These are phyloP conservation scores for Dolichoris vasculosae DNA, from an alignment of 1,140 invertebrate genomes.

Conservation along the genomic window DNA sequence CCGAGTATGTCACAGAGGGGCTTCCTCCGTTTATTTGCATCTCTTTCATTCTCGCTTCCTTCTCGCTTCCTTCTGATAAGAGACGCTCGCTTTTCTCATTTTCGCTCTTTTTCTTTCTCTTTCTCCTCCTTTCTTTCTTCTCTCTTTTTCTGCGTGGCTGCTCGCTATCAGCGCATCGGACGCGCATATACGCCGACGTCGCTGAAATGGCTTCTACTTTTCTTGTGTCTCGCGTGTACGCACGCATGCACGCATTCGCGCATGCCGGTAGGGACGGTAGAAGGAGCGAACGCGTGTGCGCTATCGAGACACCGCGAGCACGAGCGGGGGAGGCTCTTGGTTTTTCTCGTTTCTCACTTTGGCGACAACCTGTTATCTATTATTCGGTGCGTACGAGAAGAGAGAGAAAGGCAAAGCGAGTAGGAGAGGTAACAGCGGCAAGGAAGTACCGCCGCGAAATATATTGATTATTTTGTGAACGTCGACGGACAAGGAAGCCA, in stretches of 20 bases:
- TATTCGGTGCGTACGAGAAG: slow-evolving; percentile 1
- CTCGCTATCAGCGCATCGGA: slow-evolving; percentile 1
- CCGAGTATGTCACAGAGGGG: background rate
- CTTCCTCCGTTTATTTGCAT: background rate
- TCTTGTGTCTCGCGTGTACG: background rate
- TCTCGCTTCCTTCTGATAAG: slow-evolving; percentile 5
- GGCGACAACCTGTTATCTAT: slow-evolving; percentile 71
- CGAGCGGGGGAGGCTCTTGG: too few relatives aligned
- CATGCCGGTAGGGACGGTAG: too few relatives aligned
- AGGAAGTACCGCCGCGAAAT: slow-evolving; percentile 46
- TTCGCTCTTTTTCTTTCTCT: background rate
- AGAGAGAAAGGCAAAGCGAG: slow-evolving; percentile 7
- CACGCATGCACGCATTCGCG: background rate
- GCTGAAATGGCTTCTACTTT: slow-evolving; percentile 30
- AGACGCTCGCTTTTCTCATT: background rate
- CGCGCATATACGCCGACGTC: slow-evolving; percentile 14
- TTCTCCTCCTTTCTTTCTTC: background rate
- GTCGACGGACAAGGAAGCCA: slow-evolving; percentile 47
- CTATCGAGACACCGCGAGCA: background rate
- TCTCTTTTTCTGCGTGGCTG: background rate
- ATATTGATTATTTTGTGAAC: slow-evolving; percentile 68
- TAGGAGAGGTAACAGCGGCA: background rate
- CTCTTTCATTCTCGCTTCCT: background rate
- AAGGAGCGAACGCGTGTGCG: too few relatives aligned
- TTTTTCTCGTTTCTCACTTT: background rate